Percentiles rank a stretch among this genome's conserved stretches.
phyloP scores from a whole-genome alignment of 2,113 vertebrate genomes.

The Tautogolabrus adspersus region DNA sequence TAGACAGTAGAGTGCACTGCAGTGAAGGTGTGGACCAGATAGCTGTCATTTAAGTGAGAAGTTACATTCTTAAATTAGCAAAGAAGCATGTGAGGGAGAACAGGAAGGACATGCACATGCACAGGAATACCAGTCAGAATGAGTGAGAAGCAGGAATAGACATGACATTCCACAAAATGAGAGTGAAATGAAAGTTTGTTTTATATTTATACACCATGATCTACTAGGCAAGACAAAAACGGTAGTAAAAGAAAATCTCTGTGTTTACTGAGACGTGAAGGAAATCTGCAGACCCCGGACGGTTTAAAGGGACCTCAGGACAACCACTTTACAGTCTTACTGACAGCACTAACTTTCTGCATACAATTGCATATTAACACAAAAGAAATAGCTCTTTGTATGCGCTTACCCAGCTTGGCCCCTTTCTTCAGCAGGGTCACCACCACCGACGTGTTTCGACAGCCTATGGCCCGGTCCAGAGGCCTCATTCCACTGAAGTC shows the following conservation, averaged over 20 bases:
- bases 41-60: constrained; percentile 66
- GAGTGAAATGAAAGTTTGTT: not conserved
- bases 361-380: not conserved
- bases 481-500: constrained; percentile 98
- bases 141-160: constrained; percentile 36
- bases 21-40: constrained; percentile 60
- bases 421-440: constrained; percentile 94
- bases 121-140: constrained; percentile 5
- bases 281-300: not conserved
- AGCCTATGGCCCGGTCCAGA: constrained; percentile 97
- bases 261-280: constrained; percentile 10
- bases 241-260: not conserved
- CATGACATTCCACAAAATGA: constrained; percentile 59
- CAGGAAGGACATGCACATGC: constrained; percentile 24
- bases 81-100: constrained; percentile 56
- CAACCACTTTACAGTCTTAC: not conserved
- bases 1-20: constrained; percentile 38
- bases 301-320: not conserved
- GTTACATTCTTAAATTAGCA: constrained; percentile 74
- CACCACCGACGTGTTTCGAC: constrained; percentile 94
- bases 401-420: constrained; percentile 91
- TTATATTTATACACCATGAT: constrained; percentile 43
- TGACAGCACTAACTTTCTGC: not conserved
- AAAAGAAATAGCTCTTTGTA: not conserved
- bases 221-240: constrained; percentile 39